Percentiles rank a stretch among this genome's conserved stretches.
Evolutionary conservation across 2,888 invertebrate genomes (phyloP).

Genomic region (Agrochola macilenta): DNA sequence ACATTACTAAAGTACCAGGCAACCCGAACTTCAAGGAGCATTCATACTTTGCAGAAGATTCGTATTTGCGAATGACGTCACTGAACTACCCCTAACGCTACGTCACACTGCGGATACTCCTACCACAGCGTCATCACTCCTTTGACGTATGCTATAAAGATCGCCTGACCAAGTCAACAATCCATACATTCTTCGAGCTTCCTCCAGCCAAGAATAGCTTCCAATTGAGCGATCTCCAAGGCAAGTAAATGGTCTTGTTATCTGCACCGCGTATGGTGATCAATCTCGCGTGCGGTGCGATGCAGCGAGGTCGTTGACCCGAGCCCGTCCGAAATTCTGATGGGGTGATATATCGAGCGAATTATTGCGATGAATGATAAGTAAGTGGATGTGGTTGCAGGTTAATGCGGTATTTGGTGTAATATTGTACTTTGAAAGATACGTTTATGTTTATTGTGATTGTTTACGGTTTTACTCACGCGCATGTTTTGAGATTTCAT

Average conservation of each 20-base stretch:
- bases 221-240: conserved; percentile 42
- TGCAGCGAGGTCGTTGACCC: conserved; percentile 61
- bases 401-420: conserved; percentile 7
- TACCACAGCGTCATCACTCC: conserved; percentile 26
- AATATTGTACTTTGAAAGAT: background rate
- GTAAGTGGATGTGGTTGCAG: background rate
- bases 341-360: conserved; percentile 55
- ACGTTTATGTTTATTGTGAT: background rate
- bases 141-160: conserved; percentile 4
- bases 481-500: too few relatives aligned
- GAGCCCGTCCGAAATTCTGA: conserved; percentile 50
- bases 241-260: conserved; percentile 50
- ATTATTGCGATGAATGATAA: conserved; percentile 40
- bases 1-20: conserved; percentile 7
- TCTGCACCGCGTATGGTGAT: conserved; percentile 62
- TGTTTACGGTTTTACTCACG: conserved; percentile 6
- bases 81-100: background rate
- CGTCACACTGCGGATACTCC: conserved; percentile 24
- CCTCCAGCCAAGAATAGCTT: conserved; percentile 34
- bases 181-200: conserved; percentile 22
- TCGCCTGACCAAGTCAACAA: conserved; percentile 37
- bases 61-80: conserved; percentile 44
- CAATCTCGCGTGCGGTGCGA: conserved; percentile 63
- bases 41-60: conserved; percentile 9
- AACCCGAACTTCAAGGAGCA: conserved; percentile 27